phyloP scores from a whole-genome alignment of 2,113 vertebrate genomes.

The Dromas ardeola region DNA sequence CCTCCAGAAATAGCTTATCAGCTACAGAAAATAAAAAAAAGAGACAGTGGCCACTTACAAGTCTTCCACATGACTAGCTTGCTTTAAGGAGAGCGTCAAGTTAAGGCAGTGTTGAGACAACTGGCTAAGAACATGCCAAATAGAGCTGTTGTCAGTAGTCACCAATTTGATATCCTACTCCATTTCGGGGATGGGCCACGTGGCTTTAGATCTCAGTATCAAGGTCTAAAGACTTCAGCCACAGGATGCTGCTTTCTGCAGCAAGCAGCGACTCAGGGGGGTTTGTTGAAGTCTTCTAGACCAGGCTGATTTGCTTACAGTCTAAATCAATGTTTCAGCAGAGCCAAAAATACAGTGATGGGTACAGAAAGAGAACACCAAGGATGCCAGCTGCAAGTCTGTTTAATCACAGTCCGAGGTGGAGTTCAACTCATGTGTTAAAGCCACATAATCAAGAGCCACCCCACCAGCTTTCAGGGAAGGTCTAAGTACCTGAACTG shows the following conservation, averaged over 20 bases:
- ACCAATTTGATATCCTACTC: slow-evolving; percentile 51
- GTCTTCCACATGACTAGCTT: slow-evolving; percentile 61
- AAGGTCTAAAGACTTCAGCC: slow-evolving; percentile 39
- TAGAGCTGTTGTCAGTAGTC: slow-evolving; percentile 56
- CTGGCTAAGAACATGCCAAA: slow-evolving; percentile 47
- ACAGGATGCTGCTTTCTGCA: slow-evolving; percentile 8
- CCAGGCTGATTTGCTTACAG: background rate
- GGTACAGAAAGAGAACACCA: background rate
- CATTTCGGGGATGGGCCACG: background rate
- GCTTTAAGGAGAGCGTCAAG: slow-evolving; percentile 59
- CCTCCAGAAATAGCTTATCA: slow-evolving; percentile 63
- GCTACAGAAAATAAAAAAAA: slow-evolving; percentile 40
- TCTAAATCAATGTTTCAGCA: slow-evolving; percentile 43
- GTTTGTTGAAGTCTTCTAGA: slow-evolving; percentile 23
- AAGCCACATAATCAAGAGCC: slow-evolving; percentile 22
- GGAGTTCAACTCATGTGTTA: slow-evolving; percentile 13
- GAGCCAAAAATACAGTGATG: slow-evolving; percentile 26
- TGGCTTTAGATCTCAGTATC: background rate
- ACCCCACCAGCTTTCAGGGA: slow-evolving; percentile 38
- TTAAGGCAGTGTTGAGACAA: slow-evolving; percentile 71
- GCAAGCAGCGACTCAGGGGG: background rate
- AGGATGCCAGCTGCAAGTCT: slow-evolving; percentile 35
- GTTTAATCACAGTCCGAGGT: slow-evolving; percentile 42
- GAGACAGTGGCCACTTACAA: slow-evolving; percentile 68
- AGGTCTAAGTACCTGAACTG: slow-evolving; percentile 7